Percentiles rank a stretch among this genome's conserved stretches.
phyloP scores from a whole-genome alignment of 2,113 vertebrate genomes.

The Lathamus discolor region DNA sequence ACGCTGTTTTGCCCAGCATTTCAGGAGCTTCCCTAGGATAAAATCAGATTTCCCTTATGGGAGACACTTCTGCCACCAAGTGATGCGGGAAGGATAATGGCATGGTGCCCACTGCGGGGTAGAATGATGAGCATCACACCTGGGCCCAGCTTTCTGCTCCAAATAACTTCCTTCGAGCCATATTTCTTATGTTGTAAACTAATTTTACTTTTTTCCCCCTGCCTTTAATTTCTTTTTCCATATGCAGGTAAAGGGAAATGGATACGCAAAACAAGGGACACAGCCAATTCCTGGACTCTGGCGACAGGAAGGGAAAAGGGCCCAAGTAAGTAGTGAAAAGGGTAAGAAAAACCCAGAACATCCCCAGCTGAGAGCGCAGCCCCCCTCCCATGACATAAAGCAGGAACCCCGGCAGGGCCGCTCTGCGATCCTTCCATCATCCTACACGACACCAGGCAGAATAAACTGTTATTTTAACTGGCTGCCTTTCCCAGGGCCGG shows the following conservation, averaged over 20 bases:
- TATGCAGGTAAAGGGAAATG: neutral
- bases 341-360: neutral
- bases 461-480: constrained; percentile 60
- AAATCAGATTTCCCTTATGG: neutral
- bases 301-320: neutral
- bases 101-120: neutral
- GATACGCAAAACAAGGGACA: neutral
- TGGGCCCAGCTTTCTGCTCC: neutral
- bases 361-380: neutral
- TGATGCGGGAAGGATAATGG: neutral
- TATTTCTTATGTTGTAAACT: neutral
- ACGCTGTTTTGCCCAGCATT: neutral
- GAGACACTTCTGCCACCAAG: neutral
- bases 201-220: too few species aligned
- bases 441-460: neutral
- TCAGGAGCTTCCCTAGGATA: neutral
- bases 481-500: neutral
- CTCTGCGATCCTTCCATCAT: constrained; percentile 28
- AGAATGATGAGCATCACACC: rapidly evolving
- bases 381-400: neutral
- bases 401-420: neutral
- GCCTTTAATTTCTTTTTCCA: neutral
- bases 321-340: neutral
- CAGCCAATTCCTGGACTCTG: neutral
- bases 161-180: neutral